Base-by-base conservation (phyloP, 2,888 invertebrate species). In the Agrypnus murinus region DNA sequence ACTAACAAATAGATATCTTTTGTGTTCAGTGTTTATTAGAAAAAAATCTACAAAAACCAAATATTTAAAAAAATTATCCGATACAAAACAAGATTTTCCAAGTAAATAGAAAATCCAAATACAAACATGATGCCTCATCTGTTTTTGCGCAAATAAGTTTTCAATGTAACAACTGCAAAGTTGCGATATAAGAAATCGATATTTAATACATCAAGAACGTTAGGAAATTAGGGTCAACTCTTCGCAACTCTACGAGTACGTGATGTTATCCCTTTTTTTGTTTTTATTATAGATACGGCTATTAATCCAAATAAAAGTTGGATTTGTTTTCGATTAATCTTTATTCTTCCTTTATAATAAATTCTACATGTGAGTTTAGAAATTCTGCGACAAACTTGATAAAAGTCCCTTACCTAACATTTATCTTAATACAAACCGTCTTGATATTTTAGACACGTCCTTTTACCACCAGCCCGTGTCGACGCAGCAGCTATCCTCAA, bases 361-460 rank as follows among this genome's bases (percentile, higher is more conserved):
- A 69, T 65, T 69, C 55, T 40, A 45, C 46, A 58, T 67, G 60
- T 65, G 43, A 53, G 32, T 48, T n/a, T 48, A 48, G 65, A 74
- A 25, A 74, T 71, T 68, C 60, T 55, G 53, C 64, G 71, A 72
- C 70, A 71, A 75, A 74, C 74, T 74, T 75, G 75, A 75, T 76
- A 74, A 77, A 75, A 58, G 72, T 65, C 69, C 60, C 72, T 25
- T 25, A 25, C 25, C 25, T 25, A 69, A 71, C 75, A 77, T 77
- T 73, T 74, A 75, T 77, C 77, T 77, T 74, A 74, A 77, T 75
- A 72, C 67, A 65, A 71, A 50, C 50, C 69, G 67, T 60, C 75
- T 74, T 65, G 69, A 71, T 73, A 78, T 77, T 76, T 76, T 63
- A 64, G 62, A 70, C 77, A 78, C 77, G 77, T 77, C 45, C 55